phyloP scores from a whole-genome alignment of 1,140 invertebrate genomes.

The Anastrepha obliqua region DNA sequence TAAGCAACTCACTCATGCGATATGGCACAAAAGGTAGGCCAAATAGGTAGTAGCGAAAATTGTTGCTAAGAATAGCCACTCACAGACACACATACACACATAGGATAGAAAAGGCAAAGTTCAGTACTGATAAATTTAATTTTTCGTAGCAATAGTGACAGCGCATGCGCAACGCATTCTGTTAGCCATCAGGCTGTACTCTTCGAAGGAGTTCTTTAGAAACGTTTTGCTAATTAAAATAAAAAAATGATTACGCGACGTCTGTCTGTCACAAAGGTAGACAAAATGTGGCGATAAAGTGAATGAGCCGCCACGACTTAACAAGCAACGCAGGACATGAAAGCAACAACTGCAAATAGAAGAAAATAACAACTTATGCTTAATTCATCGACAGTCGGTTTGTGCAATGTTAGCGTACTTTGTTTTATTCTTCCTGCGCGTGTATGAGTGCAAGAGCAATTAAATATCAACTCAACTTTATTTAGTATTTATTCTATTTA shows the following conservation, averaged over 20 bases:
- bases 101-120: not conserved
- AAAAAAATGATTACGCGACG: not conserved
- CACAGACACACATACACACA: not conserved
- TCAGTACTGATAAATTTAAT: not conserved
- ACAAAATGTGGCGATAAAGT: not conserved
- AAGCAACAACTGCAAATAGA: not conserved
- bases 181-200: not conserved
- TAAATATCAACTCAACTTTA: not conserved
- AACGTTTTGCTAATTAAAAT: conserved; percentile 16
- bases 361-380: not conserved
- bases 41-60: too few relatives aligned
- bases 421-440: not conserved
- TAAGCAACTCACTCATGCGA: conserved; percentile 30
- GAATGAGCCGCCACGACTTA: not conserved
- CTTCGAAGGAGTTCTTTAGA: not conserved
- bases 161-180: not conserved
- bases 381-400: not conserved
- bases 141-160: not conserved
- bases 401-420: not conserved
- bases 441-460: not conserved
- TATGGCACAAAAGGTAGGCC: too few relatives aligned
- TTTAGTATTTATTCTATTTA: too few relatives aligned
- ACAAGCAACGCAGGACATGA: not conserved
- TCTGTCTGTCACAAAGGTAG: conserved; percentile 19
- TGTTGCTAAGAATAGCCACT: too few relatives aligned